Conservation (phyloP, 1,140 invertebrate species). For the Hyphantria cunea region DNA sequence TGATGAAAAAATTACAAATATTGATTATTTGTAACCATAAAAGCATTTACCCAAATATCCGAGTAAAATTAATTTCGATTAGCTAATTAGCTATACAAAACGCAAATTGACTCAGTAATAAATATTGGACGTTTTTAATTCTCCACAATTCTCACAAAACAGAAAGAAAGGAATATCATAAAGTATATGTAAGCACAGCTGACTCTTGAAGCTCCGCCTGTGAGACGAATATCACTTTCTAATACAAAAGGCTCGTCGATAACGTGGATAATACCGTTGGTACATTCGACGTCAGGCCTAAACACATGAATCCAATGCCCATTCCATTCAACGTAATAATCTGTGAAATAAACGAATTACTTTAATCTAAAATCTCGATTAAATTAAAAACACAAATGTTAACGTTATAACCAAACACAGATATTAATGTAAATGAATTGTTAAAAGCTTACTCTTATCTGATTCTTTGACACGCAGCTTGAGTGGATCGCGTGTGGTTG, state of each 20-base stretch:
- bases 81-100: conserved; percentile 23
- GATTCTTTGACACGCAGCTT: conserved; percentile 87
- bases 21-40: neutral
- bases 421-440: conserved; percentile 33
- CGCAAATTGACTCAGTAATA: conserved; percentile 31
- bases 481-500: conserved; percentile 86
- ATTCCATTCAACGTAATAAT: conserved; percentile 92
- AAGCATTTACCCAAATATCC: neutral
- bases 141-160: conserved; percentile 60
- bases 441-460: conserved; percentile 86
- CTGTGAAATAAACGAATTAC: conserved; percentile 75
- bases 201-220: conserved; percentile 69
- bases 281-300: conserved; percentile 94
- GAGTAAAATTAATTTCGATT: neutral
- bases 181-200: conserved; percentile 45
- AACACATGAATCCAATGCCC: conserved; percentile 91
- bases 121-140: conserved; percentile 37
- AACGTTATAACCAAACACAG: conserved; percentile 11
- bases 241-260: conserved; percentile 92
- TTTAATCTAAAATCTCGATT: conserved; percentile 10
- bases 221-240: conserved; percentile 91
- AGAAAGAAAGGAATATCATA: conserved; percentile 53
- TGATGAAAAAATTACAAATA: no score
- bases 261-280: conserved; percentile 96
- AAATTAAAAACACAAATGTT: neutral